Conservation (phyloP, 2,797 vertebrate species). For the Lithobates sylvaticus region DNA sequence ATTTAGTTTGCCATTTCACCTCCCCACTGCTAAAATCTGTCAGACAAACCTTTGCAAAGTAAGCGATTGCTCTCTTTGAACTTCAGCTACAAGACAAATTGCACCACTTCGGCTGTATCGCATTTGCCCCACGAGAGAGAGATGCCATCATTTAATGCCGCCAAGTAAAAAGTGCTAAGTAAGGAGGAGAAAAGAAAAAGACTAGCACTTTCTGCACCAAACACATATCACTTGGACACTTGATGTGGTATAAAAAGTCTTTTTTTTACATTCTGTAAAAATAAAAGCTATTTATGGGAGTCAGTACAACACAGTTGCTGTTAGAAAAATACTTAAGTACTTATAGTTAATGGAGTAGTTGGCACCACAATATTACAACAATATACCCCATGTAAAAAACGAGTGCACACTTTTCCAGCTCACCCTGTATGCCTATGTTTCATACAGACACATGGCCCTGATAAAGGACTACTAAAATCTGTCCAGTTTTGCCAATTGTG, state of each 20-base stretch:
- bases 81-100: constrained; percentile 57
- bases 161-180: constrained; percentile 50
- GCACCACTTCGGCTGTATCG: constrained; percentile 55
- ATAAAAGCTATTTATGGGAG: constrained; percentile 66
- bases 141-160: constrained; percentile 58
- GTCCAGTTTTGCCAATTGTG: constrained; percentile 33
- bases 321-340: constrained; percentile 66
- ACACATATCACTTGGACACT: constrained; percentile 59
- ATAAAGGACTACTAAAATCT: constrained; percentile 41
- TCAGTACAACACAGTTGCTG: constrained; percentile 65
- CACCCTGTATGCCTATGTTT: constrained; percentile 67
- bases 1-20: constrained; percentile 34
- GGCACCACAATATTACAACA: constrained; percentile 60
- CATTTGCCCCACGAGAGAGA: constrained; percentile 58
- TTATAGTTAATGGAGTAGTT: constrained; percentile 62
- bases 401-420: constrained; percentile 64
- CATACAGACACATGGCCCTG: constrained; percentile 52
- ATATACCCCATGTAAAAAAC: constrained; percentile 65
- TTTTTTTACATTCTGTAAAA: constrained; percentile 61
- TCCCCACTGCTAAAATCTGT: constrained; percentile 49
- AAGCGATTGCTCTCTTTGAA: constrained; percentile 56
- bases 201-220: constrained; percentile 60
- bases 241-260: constrained; percentile 58
- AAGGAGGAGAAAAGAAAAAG: constrained; percentile 57
- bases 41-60: constrained; percentile 61